Evolutionary conservation across 2,888 invertebrate species (phyloP), one percentile per base, ranked within the genome.

Genomic region (Phortica magna): DNA sequence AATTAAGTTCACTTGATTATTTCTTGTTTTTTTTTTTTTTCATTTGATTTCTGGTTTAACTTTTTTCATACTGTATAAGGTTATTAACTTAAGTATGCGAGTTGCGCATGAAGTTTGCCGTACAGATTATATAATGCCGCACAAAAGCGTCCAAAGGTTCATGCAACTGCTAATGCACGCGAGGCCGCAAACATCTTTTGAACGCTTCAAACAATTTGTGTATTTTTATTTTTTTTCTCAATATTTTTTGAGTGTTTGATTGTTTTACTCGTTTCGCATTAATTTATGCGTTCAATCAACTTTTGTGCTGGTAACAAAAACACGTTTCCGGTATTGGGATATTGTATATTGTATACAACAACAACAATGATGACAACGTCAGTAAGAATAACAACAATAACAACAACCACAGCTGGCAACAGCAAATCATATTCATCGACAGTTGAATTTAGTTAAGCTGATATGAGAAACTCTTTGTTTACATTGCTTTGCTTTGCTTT

Each of bases 271-370:
- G 43, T 48, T 70, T 19, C 10, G 10, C 48, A 48, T 19, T 70
- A 48, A 70, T 70, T 70, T 70, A 70, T 70, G 68, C 68, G 48
- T 48, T 22, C 48, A n/a, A 31, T 53, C 68, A 70, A 70, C 68
- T 70, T 48, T 48, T 70, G 10, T 70, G 22, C 10, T 10, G 48
- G 12, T 19, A 39, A 14, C 48, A 48, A 67, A n/a, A 67, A 67
- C 67, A 41, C 67, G 42, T 67, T 67, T 67, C 67, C 67, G 42
- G 39, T 41, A 65, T 14, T 39, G 7, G 2, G 42, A 39, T 41
- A 42, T 42, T n/a, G 19, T 59, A 59, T 31, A 17, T 14, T 67
- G 42, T 42, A 0, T 17, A 67, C 17, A 19, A 67, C n/a, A 59
- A 59, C 7, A 59, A 48, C 10, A 12, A 17, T 17, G 19, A n/a